A percentile compares a stretch with the other conserved stretches of the same genome.
phyloP scores from a whole-genome alignment of 2,797 vertebrate species.

The Melanitta fusca region DNA sequence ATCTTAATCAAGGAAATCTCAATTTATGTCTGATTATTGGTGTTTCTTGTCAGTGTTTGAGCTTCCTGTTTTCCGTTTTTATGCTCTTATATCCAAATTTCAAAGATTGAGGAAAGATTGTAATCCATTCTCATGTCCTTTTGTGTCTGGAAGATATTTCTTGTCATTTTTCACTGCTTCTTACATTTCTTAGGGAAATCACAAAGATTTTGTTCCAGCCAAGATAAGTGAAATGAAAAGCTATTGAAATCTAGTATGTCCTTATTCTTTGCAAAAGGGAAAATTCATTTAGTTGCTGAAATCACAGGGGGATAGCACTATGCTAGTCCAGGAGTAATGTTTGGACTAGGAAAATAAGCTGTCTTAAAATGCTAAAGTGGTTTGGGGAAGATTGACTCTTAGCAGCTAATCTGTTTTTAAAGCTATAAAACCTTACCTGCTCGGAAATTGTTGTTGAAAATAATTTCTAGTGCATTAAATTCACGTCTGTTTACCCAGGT shows the following conservation, averaged over 20 bases:
- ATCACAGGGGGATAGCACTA: neutral
- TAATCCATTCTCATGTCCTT: neutral
- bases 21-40: neutral
- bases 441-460: neutral
- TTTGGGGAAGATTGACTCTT: neutral
- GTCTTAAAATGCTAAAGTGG: neutral
- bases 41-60: neutral
- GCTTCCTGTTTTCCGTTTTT: neutral
- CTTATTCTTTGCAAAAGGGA: neutral
- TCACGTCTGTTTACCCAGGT: neutral
- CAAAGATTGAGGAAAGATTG: neutral
- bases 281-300: neutral
- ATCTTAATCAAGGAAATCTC: slow-evolving; percentile 1
- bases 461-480: neutral
- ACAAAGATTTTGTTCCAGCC: neutral
- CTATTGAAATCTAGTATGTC: neutral
- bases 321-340: neutral
- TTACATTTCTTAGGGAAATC: neutral
- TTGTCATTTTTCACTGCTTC: neutral
- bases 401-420: neutral
- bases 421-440: neutral
- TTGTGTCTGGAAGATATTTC: neutral
- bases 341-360: neutral
- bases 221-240: neutral
- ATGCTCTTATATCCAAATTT: neutral